These are phyloP conservation scores for Lepus europaeus DNA, from an alignment of 2,113 vertebrate species.

Conservation along the genomic window DNA sequence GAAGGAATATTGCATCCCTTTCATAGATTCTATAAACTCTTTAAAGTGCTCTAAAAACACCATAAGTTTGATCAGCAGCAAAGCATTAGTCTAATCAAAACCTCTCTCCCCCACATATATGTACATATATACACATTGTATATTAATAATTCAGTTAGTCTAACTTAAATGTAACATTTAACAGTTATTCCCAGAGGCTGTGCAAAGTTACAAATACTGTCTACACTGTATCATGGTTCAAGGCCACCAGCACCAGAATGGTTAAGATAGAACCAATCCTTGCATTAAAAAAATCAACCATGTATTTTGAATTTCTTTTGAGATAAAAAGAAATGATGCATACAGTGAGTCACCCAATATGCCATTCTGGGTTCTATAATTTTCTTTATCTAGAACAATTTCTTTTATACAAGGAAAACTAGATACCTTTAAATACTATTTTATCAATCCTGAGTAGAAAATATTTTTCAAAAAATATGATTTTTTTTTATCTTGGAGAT, in stretches of 20 bases:
- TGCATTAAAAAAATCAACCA: constrained; percentile 47
- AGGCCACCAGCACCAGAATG: constrained; percentile 73
- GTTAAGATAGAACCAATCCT: constrained; percentile 57
- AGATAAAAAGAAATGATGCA: constrained; percentile 54
- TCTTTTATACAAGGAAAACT: constrained; percentile 69
- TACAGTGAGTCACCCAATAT: constrained; percentile 68
- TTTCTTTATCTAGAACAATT: constrained; percentile 70
- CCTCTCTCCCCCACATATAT: background rate
- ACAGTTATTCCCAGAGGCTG: constrained; percentile 67
- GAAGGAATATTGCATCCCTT: constrained; percentile 41
- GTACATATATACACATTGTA: constrained; percentile 6
- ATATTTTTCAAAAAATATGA: constrained; percentile 65
- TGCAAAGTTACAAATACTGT: constrained; percentile 81
- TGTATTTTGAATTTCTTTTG: constrained; percentile 68
- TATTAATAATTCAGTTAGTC: constrained; percentile 50
- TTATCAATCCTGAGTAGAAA: constrained; percentile 72
- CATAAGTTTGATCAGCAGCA: constrained; percentile 80
- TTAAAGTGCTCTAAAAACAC: constrained; percentile 75
- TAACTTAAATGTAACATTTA: constrained; percentile 62
- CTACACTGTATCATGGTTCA: constrained; percentile 62
- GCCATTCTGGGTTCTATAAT: constrained; percentile 51
- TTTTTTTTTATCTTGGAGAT: constrained; percentile 44
- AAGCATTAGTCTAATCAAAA: constrained; percentile 70
- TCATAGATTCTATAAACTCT: constrained; percentile 61
- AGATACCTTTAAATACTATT: constrained; percentile 47